Conservation (phyloP, 1,140 invertebrate genomes). For the Hycleus cichorii region DNA sequence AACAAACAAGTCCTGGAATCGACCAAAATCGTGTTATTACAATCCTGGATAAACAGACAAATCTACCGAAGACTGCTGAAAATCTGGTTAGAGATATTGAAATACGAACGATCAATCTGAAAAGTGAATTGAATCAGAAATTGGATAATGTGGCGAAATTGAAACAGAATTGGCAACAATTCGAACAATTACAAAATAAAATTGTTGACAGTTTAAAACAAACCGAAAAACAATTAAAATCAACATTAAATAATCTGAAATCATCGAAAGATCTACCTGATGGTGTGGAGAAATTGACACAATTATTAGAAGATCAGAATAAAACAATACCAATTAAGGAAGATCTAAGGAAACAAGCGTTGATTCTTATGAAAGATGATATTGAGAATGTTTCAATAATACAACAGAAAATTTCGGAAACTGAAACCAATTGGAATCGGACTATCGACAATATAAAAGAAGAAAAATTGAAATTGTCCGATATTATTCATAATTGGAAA, state of each 20-base stretch:
- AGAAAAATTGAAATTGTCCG: slow-evolving; percentile 64
- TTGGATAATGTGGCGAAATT: slow-evolving; percentile 61
- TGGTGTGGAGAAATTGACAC: slow-evolving; percentile 51
- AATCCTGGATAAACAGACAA: slow-evolving; percentile 59
- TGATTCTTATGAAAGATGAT: slow-evolving; percentile 71
- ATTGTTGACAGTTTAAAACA: slow-evolving; percentile 55
- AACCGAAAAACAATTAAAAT: slow-evolving; percentile 47
- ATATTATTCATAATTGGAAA: slow-evolving; percentile 64
- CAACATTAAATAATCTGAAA: slow-evolving; percentile 46
- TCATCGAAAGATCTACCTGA: slow-evolving; percentile 50
- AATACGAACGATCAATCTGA: slow-evolving; percentile 55
- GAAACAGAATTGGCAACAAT: slow-evolving; percentile 59
- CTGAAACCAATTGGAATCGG: slow-evolving; percentile 74
- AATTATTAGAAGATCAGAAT: slow-evolving; percentile 46
- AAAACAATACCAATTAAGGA: slow-evolving; percentile 50
- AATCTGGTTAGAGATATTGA: slow-evolving; percentile 64
- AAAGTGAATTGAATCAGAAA: slow-evolving; percentile 56
- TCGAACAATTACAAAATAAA: slow-evolving; percentile 57
- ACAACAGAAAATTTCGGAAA: slow-evolving; percentile 65
- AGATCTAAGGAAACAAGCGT: slow-evolving; percentile 60
- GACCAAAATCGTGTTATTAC: slow-evolving; percentile 53
- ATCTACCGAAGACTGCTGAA: slow-evolving; percentile 59
- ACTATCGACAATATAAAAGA: slow-evolving; percentile 65
- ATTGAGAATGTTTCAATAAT: slow-evolving; percentile 68
- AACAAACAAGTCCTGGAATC: slow-evolving; percentile 56